Evolutionary conservation across 2,888 invertebrate species (phyloP).

Genomic region (Tinea trinotella): DNA sequence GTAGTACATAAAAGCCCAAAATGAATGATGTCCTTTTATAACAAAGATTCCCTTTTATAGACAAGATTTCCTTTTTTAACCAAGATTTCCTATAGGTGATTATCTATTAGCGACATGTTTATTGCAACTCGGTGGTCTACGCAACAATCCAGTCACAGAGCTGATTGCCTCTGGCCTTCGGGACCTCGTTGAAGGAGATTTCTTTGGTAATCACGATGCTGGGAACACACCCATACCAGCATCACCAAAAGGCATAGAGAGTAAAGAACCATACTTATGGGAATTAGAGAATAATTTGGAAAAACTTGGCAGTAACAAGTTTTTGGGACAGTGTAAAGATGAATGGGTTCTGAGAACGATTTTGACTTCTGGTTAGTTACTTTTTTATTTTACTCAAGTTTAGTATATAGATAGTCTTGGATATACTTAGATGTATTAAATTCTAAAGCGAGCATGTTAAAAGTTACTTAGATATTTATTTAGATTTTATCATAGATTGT

Average conservation of each 20-base stretch:
- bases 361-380: conserved; percentile 7
- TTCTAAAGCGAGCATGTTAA: too few relatives aligned
- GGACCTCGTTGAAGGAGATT: conserved; percentile 58
- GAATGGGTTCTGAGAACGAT: conserved; percentile 51
- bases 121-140: conserved; percentile 47
- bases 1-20: too few relatives aligned
- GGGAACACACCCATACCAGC: conserved; percentile 47
- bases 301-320: conserved; percentile 51
- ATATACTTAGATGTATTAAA: too few relatives aligned
- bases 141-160: conserved; percentile 55
- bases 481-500: too few relatives aligned
- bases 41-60: too few relatives aligned
- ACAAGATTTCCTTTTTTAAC: too few relatives aligned
- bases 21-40: too few relatives aligned
- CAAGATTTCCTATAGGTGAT: conserved; percentile 51
- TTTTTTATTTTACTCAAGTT: too few relatives aligned
- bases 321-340: conserved; percentile 51
- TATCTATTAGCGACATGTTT: conserved; percentile 55
- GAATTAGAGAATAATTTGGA: conserved; percentile 50
- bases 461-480: too few relatives aligned
- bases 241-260: conserved; percentile 45
- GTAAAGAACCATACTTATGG: conserved; percentile 42
- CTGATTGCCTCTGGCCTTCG: conserved; percentile 56
- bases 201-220: conserved; percentile 43
- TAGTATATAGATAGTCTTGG: too few relatives aligned